Percentiles rank a stretch among this genome's conserved stretches.
Evolutionary conservation across 2,113 vertebrate genomes (phyloP).

Genomic region (Probosciger aterrimus): DNA sequence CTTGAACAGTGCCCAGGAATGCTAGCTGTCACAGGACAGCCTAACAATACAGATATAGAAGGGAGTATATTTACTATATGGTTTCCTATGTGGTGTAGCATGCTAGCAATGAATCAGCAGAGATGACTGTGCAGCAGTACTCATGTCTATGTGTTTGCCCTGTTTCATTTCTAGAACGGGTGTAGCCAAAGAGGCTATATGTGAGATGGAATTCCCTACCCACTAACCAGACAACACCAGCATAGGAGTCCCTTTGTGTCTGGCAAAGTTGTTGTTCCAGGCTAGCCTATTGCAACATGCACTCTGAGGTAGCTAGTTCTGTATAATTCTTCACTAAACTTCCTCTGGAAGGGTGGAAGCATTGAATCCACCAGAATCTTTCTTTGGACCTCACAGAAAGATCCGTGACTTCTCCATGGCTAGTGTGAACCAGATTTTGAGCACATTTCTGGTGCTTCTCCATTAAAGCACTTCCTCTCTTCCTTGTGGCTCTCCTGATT

Average conservation of each 20-base stretch:
- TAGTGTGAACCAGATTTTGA: neutral
- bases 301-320: rapidly evolving
- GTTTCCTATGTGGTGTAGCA: neutral
- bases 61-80: neutral
- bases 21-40: neutral
- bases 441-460: neutral
- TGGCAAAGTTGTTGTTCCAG: neutral
- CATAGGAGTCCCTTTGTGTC: neutral
- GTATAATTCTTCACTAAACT: neutral
- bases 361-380: neutral
- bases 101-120: neutral
- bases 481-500: neutral
- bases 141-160: neutral
- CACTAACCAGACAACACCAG: neutral
- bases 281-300: neutral
- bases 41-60: neutral
- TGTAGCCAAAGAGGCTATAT: neutral
- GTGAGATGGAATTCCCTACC: neutral
- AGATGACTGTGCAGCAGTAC: neutral
- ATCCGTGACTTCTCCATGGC: neutral
- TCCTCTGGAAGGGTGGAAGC: neutral
- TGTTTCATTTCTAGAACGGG: neutral
- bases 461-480: neutral
- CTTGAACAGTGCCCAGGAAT: neutral
- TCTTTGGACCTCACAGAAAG: neutral